Base-by-base conservation (phyloP, 2,113 vertebrate genomes). In the Willisornis vidua region DNA sequence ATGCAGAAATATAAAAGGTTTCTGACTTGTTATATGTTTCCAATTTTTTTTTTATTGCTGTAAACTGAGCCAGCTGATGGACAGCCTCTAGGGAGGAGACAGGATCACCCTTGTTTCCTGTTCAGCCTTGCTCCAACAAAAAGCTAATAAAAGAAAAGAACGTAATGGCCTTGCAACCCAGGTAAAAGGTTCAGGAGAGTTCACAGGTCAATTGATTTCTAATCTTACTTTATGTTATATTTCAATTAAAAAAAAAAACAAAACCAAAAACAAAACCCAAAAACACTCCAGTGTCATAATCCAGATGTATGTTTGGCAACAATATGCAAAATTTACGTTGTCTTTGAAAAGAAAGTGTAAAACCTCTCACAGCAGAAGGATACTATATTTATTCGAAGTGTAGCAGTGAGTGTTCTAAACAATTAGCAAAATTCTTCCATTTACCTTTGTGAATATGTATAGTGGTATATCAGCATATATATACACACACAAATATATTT, bases 21-120 rank as follows among this genome's bases (percentile, higher is more conserved):
- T 94, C 49, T 83, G 74, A 91, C 49, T 87, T 22, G 14, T 67
- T 89, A 13, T 31, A 63, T 92, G 33, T 83, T 89, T 91, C 71
- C 33, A 79, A 14, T 66, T 68, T 79, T 63, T 52, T 58, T 88
- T 92, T 96, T 97, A 98, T 98, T 98, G 97, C 97, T 97, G 98
- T 98, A 99, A 99, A 98, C 98, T 98, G 98, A 99, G 98, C 98
- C 97, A 98, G 98, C 98, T 98, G 98, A 98, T 98, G 98, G 98
- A 98, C 98, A 98, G 97, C 97, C 98, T 98, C 98, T 97, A 97
- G 98, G 98, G 98, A 98, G 61, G 54, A 95, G 94, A 90, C 85
- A 97, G 96, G 87, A 94, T 98, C 97, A 85, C 97, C 96, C 95
- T 96, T 94, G 93, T 95, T 98, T 98, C 97, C 98, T 98, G 98